A percentile compares a stretch with the other conserved stretches of the same genome.
Conservation (phyloP, 2,797 vertebrate species). For the Megalops cyprinoides region DNA sequence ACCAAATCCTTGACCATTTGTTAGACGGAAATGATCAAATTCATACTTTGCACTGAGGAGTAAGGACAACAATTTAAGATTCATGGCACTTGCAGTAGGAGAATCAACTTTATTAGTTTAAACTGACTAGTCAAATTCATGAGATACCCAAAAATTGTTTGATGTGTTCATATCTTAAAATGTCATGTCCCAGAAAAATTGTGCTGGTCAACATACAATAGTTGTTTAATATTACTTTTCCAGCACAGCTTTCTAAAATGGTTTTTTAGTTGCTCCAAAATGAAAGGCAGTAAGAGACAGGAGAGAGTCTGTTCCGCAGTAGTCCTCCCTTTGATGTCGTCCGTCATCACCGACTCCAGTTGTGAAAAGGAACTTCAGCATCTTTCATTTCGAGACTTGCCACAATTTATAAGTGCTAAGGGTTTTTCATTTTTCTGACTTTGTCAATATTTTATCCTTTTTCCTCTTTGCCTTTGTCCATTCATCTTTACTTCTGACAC, state of each 20-base stretch:
- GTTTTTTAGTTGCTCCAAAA: slow-evolving; percentile 18
- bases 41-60: background rate
- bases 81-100: too few species aligned
- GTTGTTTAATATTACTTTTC: slow-evolving; percentile 31
- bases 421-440: slow-evolving; percentile 54
- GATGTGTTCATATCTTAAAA: background rate
- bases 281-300: slow-evolving; percentile 38
- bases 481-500: slow-evolving; percentile 58
- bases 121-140: background rate
- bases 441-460: slow-evolving; percentile 59
- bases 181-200: slow-evolving; percentile 2
- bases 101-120: background rate
- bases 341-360: slow-evolving; percentile 25
- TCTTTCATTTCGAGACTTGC: slow-evolving; percentile 34
- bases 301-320: slow-evolving; percentile 17
- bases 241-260: slow-evolving; percentile 18
- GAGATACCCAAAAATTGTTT: background rate
- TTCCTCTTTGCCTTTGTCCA: slow-evolving; percentile 41
- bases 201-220: slow-evolving; percentile 6
- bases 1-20: background rate
- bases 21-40: background rate
- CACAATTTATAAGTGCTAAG: slow-evolving; percentile 44
- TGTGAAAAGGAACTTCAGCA: slow-evolving; percentile 35
- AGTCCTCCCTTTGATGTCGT: slow-evolving; percentile 35
- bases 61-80: background rate